Evolutionary conservation across 2,113 vertebrate genomes (phyloP).

Genomic region (Oryzias javanicus): DNA sequence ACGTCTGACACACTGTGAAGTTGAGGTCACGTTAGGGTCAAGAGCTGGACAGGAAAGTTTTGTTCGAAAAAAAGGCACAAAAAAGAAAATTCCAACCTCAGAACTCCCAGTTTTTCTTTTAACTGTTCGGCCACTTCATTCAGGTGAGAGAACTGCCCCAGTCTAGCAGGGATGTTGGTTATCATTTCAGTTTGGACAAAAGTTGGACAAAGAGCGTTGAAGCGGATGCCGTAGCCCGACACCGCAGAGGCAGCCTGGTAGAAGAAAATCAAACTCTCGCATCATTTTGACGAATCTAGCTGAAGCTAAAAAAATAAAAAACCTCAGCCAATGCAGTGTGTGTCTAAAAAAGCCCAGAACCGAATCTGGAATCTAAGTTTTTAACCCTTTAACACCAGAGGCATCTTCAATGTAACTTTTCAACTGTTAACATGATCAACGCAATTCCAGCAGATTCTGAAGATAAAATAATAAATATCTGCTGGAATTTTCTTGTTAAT

Average conservation of each 20-base stretch:
- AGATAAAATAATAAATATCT: no score
- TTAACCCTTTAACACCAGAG: no score
- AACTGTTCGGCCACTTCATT: fast-evolving
- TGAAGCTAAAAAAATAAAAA: no score
- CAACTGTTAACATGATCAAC: no score
- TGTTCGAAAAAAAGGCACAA: not conserved
- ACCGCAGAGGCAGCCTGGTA: slow-evolving; percentile 19
- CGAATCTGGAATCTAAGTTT: no score
- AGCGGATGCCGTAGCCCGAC: slow-evolving; percentile 60
- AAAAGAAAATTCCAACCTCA: slow-evolving; percentile 55
- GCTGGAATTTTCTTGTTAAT: no score
- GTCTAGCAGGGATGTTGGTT: not conserved
- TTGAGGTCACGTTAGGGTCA: not conserved
- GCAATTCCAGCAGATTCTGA: no score
- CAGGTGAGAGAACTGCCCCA: slow-evolving; percentile 46
- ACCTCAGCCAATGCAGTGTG: no score
- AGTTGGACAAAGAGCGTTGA: slow-evolving; percentile 70
- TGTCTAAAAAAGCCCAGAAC: no score
- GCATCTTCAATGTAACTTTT: no score
- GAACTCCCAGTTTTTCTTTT: not conserved
- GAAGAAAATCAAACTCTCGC: not conserved
- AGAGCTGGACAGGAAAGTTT: not conserved
- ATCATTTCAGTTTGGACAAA: slow-evolving; percentile 67
- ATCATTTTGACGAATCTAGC: not conserved
- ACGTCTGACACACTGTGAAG: slow-evolving; percentile 52